These are phyloP conservation scores for Ophioninae sp. DNA, from an alignment of 2,888 invertebrate species.

Conservation along the genomic window DNA sequence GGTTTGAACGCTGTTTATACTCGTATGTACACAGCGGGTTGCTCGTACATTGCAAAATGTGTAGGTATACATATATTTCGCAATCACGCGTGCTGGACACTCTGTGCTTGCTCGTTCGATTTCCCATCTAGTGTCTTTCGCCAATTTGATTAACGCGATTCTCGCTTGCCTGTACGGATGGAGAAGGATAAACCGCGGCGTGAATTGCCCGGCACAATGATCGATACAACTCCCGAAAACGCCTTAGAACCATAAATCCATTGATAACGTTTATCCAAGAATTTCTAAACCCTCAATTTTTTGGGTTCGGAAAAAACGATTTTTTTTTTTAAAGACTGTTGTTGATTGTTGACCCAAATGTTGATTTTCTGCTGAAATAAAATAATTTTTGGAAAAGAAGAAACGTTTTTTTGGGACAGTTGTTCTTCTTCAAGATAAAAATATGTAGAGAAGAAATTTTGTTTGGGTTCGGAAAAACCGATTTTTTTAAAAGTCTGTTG, in stretches of 20 bases:
- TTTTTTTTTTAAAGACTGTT: too few species aligned
- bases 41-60: background rate
- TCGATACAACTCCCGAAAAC: background rate
- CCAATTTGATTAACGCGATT: background rate
- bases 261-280: background rate
- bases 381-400: too few species aligned
- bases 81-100: background rate
- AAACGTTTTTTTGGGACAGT: too few species aligned
- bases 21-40: background rate
- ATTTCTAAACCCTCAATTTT: background rate
- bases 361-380: too few species aligned
- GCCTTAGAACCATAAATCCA: background rate
- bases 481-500: too few species aligned
- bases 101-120: slow-evolving; percentile 1
- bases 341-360: too few species aligned
- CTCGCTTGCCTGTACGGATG: background rate
- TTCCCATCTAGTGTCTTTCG: slow-evolving; percentile 12
- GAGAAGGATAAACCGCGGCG: background rate
- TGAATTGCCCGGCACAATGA: slow-evolving; percentile 1
- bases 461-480: too few species aligned
- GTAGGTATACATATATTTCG: background rate
- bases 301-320: too few species aligned
- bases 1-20: background rate
- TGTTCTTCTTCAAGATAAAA: too few species aligned
- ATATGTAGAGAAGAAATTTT: too few species aligned